Evolutionary conservation across 1,140 invertebrate species (phyloP).

Genomic region (Ephestia elutella): DNA sequence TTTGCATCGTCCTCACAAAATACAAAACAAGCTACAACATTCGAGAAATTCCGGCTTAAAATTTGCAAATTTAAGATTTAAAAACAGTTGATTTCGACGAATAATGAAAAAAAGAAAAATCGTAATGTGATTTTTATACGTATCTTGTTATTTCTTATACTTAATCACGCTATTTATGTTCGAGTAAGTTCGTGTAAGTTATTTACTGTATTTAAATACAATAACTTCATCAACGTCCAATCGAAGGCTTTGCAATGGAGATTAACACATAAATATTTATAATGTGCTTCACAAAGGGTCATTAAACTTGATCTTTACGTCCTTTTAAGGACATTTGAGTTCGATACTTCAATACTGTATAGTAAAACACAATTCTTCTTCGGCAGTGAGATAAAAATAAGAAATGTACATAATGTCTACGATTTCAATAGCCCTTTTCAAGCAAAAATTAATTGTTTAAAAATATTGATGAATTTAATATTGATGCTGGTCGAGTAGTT

Average conservation of each 20-base stretch:
- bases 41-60: not conserved
- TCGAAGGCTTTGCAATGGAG: not conserved
- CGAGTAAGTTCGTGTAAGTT: not conserved
- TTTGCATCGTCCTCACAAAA: not conserved
- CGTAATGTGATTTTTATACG: not conserved
- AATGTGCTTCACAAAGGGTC: not conserved
- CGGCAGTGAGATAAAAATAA: not conserved
- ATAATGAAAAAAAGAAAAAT: not conserved
- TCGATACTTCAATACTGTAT: not conserved
- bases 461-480: too few species aligned
- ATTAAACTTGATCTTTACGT: not conserved
- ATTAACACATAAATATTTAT: slow-evolving; percentile 2
- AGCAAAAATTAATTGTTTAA: too few species aligned
- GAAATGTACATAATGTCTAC: not conserved
- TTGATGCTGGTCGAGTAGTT: too few species aligned
- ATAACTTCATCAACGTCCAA: slow-evolving; percentile 3
- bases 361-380: not conserved
- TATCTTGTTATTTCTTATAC: not conserved
- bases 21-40: not conserved
- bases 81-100: not conserved
- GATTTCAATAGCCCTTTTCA: not conserved
- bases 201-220: not conserved
- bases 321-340: slow-evolving; percentile 1
- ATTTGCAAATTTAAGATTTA: not conserved
- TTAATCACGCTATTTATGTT: not conserved